phyloP scores from a whole-genome alignment of 2,113 vertebrate genomes.

The Pedionomus torquatus region DNA sequence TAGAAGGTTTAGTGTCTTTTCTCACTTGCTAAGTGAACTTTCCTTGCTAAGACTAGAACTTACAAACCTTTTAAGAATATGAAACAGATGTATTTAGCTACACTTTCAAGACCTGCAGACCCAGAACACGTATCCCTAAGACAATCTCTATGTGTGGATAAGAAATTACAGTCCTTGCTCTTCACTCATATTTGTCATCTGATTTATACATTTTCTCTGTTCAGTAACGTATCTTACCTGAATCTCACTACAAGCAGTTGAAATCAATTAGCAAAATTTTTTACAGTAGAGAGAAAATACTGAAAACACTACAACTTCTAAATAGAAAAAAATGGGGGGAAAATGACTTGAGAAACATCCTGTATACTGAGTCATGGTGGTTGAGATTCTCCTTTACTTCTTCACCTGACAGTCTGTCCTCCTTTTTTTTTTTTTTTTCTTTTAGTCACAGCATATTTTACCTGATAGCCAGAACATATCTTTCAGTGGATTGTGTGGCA shows the following conservation, averaged over 20 bases:
- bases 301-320: not conserved
- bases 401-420: not conserved
- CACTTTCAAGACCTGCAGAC: not conserved
- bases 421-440: not conserved
- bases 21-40: not conserved
- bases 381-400: not conserved
- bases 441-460: conserved; percentile 1
- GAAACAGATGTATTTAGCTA: not conserved
- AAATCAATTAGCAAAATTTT: not conserved
- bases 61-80: not conserved
- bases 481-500: not conserved
- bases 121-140: not conserved
- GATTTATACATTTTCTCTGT: not conserved
- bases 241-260: not conserved
- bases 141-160: not conserved
- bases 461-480: not conserved
- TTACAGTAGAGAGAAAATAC: not conserved
- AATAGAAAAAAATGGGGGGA: not conserved
- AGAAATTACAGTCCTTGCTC: not conserved
- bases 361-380: not conserved
- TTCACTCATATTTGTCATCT: not conserved
- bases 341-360: not conserved
- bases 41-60: not conserved
- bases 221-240: not conserved
- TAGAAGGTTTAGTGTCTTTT: not conserved